A percentile compares a stretch with the other conserved stretches of the same genome.
phyloP scores from a whole-genome alignment of 2,888 invertebrate genomes.

The Mellilla xanthometata region DNA sequence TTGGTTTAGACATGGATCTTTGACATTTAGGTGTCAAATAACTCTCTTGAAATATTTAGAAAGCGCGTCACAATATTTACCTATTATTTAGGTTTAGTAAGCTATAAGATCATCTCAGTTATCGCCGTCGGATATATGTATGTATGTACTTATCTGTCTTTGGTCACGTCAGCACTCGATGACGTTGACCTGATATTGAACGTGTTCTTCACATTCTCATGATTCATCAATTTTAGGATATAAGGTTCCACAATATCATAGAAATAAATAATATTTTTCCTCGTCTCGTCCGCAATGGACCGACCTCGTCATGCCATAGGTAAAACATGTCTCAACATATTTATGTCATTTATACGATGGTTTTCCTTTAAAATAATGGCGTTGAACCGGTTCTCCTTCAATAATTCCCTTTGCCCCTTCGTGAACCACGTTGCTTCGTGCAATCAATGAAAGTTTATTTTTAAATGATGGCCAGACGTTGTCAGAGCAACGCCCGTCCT shows the following conservation, averaged over 20 bases:
- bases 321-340: conserved; percentile 6
- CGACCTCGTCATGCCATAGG: conserved; percentile 22
- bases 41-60: no score
- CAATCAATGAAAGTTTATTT: conserved; percentile 46
- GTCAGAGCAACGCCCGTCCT: conserved; percentile 68
- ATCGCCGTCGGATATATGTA: conserved; percentile 5
- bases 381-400: conserved; percentile 23
- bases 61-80: conserved; percentile 5
- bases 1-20: no score
- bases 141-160: conserved; percentile 22
- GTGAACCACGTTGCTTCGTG: conserved; percentile 26
- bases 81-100: conserved; percentile 3
- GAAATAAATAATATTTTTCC: conserved; percentile 20
- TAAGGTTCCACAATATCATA: neutral
- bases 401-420: conserved; percentile 24
- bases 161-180: conserved; percentile 34
- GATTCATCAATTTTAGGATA: conserved; percentile 21
- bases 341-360: conserved; percentile 4
- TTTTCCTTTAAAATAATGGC: conserved; percentile 17
- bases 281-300: conserved; percentile 5
- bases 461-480: conserved; percentile 35
- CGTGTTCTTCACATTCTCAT: conserved; percentile 12
- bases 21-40: no score
- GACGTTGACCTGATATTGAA: conserved; percentile 18
- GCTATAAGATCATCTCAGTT: conserved; percentile 4